phyloP scores from a whole-genome alignment of 2,113 vertebrate species.

The Xiphias gladius region DNA sequence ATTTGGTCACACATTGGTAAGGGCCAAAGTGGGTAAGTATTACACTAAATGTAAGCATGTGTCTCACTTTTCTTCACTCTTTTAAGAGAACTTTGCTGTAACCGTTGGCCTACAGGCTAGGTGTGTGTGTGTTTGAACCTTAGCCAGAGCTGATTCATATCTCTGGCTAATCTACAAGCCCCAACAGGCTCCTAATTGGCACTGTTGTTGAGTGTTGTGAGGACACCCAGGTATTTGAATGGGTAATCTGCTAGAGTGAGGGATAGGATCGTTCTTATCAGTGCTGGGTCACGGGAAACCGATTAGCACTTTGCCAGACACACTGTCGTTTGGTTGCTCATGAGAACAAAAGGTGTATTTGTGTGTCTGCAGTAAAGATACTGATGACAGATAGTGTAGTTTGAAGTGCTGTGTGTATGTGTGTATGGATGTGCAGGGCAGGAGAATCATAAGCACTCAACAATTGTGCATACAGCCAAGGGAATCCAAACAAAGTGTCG shows the following conservation, averaged over 20 bases:
- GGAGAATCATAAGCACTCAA: conserved; percentile 7
- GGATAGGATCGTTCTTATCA: conserved; percentile 78
- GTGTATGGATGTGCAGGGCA: conserved; percentile 6
- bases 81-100: conserved; percentile 51
- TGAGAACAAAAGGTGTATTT: conserved; percentile 73
- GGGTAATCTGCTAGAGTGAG: conserved; percentile 71
- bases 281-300: conserved; percentile 71
- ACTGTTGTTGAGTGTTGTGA: conserved; percentile 66
- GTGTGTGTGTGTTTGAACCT: conserved; percentile 60
- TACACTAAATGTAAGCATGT: conserved; percentile 39
- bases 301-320: conserved; percentile 69
- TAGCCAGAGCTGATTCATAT: conserved; percentile 76
- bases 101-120: conserved; percentile 59
- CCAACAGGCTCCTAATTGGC: conserved; percentile 79
- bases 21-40: conserved; percentile 34
- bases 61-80: conserved; percentile 43
- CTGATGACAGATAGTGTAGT: conserved; percentile 62
- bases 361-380: conserved; percentile 65
- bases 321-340: conserved; percentile 54
- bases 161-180: conserved; percentile 77
- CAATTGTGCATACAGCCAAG: conserved; percentile 11
- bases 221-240: conserved; percentile 79
- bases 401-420: conserved; percentile 38
- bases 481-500: conserved; percentile 37
- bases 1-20: conserved; percentile 34